These are phyloP conservation scores for Rugalucina vietnamica DNA, from an alignment of 2,888 invertebrate species.

Conservation along the genomic window DNA sequence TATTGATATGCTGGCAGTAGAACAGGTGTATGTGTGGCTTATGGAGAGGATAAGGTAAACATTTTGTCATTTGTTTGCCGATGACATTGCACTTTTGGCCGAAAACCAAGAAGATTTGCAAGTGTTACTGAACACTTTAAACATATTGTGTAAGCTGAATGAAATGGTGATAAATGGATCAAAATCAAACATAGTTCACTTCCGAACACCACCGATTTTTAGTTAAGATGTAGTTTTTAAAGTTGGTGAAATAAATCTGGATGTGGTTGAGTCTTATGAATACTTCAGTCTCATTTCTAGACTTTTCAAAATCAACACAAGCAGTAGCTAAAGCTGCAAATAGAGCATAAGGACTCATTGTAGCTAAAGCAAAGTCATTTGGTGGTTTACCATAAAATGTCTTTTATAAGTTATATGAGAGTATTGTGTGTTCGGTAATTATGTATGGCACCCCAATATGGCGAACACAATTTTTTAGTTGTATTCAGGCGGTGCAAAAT, in stretches of 20 bases:
- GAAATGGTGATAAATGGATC: neutral
- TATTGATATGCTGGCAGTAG: too few species aligned
- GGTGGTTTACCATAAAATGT: constrained; percentile 20
- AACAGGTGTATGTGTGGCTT: neutral
- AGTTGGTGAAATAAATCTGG: neutral
- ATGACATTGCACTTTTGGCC: neutral
- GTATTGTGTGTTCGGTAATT: constrained; percentile 20
- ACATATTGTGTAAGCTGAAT: neutral
- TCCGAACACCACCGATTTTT: neutral
- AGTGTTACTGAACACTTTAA: too few species aligned
- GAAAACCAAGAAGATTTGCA: neutral
- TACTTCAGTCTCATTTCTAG: constrained; percentile 3
- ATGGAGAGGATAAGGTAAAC: neutral
- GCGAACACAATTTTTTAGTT: constrained; percentile 9
- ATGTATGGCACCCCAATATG: constrained; percentile 20
- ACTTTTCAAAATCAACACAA: constrained; percentile 14
- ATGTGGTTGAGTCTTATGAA: neutral
- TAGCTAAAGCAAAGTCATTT: neutral
- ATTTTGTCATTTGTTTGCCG: neutral
- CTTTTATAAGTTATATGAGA: constrained; percentile 20
- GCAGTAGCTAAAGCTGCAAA: constrained; percentile 23
- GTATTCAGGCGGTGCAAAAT: constrained; percentile 28
- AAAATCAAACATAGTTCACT: neutral
- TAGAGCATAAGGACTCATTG: neutral
- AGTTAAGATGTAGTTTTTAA: neutral